Conservation (phyloP, 1,140 invertebrate genomes). For the Drosophila ficusphila region DNA sequence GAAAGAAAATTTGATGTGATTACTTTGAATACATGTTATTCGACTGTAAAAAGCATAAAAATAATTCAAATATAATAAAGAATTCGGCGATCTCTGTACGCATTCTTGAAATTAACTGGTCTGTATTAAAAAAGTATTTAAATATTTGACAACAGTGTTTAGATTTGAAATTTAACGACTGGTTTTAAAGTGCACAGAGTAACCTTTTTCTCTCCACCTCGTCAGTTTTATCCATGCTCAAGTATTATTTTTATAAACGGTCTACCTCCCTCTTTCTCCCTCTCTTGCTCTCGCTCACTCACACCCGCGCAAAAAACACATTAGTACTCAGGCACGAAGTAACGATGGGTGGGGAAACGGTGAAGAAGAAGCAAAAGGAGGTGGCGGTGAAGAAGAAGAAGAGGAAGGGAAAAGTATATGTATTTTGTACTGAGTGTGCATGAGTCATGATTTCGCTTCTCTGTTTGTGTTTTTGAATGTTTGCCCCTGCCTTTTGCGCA, state of each 20-base stretch:
- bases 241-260: constrained; percentile 74
- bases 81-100: too few relatives aligned
- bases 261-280: constrained; percentile 4
- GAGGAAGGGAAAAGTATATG: constrained; percentile 48
- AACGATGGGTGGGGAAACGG: constrained; percentile 33
- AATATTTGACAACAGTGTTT: too few relatives aligned
- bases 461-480: constrained; percentile 12
- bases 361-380: constrained; percentile 3
- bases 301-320: constrained; percentile 62
- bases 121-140: too few relatives aligned
- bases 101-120: too few relatives aligned
- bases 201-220: constrained; percentile 8
- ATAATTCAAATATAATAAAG: background rate
- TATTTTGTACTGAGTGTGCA: constrained; percentile 56
- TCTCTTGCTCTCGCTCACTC: constrained; percentile 13
- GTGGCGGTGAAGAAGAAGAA: background rate
- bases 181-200: too few relatives aligned
- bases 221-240: constrained; percentile 34
- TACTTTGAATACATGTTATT: too few relatives aligned
- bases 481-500: constrained; percentile 67
- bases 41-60: too few relatives aligned
- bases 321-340: constrained; percentile 79
- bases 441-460: constrained; percentile 74
- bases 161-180: too few relatives aligned
- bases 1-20: background rate